Evolutionary conservation across 2,113 vertebrate species (phyloP), one percentile per base, ranked within the genome.

Genomic region (Probosciger aterrimus): DNA sequence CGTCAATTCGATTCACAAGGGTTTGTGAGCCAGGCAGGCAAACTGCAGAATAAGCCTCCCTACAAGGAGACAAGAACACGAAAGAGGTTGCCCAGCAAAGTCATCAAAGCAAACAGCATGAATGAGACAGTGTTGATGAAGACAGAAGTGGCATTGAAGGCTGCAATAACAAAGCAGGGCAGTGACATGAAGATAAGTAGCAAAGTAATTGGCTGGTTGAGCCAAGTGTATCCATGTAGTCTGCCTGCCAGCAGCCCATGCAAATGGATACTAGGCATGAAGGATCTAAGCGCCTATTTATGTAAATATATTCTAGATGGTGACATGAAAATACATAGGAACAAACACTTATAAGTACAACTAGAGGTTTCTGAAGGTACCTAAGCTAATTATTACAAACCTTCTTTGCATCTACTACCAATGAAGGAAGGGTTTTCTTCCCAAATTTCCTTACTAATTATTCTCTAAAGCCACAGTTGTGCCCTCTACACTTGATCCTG

Each of bases 81-180:
- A 81, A 96, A 84, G 62, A 95, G 41, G 81, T 84, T 96, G 86
- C 83, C 88, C 95, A 92, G 86, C 83, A 91, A 95, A 96, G 88
- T 91, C 86, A 96, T 96, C 93, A 96, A 79, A 96, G 96, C 80
- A 95, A 94, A 87, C 35, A 93, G 80, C 88, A 96, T 93, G 95
- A 96, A 97, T 91, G 83, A 84, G 63, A 95, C 93, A 96, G 95
- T 95, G 96, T 96, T 87, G 95, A 96, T 86, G 92, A 84, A 96
- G 93, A 96, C 96, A 97, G 95, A 97, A 96, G 93, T 95, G 81
- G 92, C 92, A 96, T 93, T 97, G 96, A 97, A 82, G 77, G 88
- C 95, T 94, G 92, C 77, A 92, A 65, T 91, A 91, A 94, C 94
- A 97, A 96, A 96, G 93, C 30, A 3, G 83, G 81, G 86, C 91